Percentiles rank a stretch among this genome's conserved stretches.
These are phyloP conservation scores for Autographa gamma DNA, from an alignment of 2,888 invertebrate genomes.

Conservation along the genomic window DNA sequence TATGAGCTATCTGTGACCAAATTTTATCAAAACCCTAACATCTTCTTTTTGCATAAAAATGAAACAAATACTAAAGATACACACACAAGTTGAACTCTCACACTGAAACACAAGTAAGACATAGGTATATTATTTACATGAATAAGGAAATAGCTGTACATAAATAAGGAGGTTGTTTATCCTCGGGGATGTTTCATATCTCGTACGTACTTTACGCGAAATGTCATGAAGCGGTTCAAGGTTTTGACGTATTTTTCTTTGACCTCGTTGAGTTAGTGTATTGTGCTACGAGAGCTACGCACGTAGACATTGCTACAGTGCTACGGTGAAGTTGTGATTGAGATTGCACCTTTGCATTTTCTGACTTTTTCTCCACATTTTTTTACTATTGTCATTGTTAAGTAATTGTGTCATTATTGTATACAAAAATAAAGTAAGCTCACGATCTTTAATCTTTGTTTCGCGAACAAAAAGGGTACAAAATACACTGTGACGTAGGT, in stretches of 20 bases:
- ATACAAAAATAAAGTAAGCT: background rate
- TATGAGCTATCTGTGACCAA: too few species aligned
- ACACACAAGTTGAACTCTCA: too few species aligned
- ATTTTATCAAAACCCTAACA: too few species aligned
- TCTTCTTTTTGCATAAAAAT: too few species aligned
- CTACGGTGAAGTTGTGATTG: background rate
- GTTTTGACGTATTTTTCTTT: background rate
- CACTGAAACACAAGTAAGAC: too few species aligned
- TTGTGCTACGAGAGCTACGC: background rate
- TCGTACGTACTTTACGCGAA: background rate
- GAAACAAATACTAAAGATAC: too few species aligned
- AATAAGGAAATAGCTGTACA: background rate
- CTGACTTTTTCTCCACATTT: background rate
- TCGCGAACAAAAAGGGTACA: background rate
- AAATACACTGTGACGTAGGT: background rate
- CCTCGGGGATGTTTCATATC: background rate
- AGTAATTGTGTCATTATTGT: too few species aligned
- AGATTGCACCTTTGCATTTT: background rate
- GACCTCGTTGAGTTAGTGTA: background rate
- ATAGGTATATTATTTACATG: background rate
- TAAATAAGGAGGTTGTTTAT: background rate
- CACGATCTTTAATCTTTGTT: background rate
- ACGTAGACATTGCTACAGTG: background rate
- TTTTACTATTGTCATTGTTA: background rate
- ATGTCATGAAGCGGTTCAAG: conserved; percentile 1